Percentiles rank a stretch among this genome's conserved stretches.
These are phyloP conservation scores for Platyrinchus mystaceus DNA, from an alignment of 2,797 vertebrate species.

Conservation along the genomic window DNA sequence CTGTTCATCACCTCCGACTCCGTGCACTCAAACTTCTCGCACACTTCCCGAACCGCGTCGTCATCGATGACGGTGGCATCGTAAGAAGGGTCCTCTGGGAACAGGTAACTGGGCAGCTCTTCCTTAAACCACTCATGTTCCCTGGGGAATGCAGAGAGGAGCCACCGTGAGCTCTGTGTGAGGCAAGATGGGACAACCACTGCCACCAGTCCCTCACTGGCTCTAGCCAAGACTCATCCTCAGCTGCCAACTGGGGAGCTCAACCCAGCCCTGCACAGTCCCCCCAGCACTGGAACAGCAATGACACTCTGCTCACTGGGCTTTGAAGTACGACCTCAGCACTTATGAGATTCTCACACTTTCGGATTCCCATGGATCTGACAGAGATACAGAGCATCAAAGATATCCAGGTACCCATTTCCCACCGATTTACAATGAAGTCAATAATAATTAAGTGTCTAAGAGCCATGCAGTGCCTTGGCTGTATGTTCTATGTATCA, in stretches of 20 bases:
- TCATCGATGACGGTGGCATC: slow-evolving; percentile 92
- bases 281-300: fast-evolving
- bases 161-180: fast-evolving
- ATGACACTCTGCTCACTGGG: neutral
- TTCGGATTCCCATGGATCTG: neutral
- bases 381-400: neutral
- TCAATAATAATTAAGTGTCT: neutral
- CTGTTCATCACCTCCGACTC: slow-evolving; percentile 94
- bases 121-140: slow-evolving; percentile 98
- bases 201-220: neutral
- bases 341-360: fast-evolving
- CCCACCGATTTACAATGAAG: neutral
- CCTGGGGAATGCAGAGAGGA: slow-evolving; percentile 51
- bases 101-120: slow-evolving; percentile 94
- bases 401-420: neutral
- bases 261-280: fast-evolving
- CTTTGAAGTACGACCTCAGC: neutral
- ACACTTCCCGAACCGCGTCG: slow-evolving; percentile 94
- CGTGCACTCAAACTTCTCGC: slow-evolving; percentile 95
- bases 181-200: neutral
- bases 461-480: neutral
- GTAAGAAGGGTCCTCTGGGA: slow-evolving; percentile 96
- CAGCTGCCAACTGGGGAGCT: neutral
- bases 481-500: fast-evolving
- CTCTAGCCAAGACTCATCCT: neutral